These are phyloP conservation scores for Gorilla gorilla DNA, from an alignment of 2,113 vertebrate genomes.

Conservation along the genomic window DNA sequence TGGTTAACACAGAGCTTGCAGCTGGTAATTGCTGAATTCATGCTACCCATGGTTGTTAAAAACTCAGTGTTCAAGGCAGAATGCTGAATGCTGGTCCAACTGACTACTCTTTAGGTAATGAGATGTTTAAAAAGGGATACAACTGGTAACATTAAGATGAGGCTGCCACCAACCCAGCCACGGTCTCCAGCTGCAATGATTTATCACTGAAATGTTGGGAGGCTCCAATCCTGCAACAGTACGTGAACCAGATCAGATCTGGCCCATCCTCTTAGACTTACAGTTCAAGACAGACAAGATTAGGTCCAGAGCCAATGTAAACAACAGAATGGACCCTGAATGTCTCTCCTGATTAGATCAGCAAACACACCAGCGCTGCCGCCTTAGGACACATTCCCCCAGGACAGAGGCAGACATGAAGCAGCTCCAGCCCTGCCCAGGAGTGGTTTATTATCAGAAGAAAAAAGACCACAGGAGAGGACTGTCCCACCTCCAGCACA, in stretches of 20 bases:
- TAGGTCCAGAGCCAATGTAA: slow-evolving; percentile 59
- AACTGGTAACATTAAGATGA: not conserved
- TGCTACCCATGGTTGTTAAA: not conserved
- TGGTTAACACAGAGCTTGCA: not conserved
- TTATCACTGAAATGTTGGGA: not conserved
- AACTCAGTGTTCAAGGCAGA: not conserved
- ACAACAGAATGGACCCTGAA: slow-evolving; percentile 38
- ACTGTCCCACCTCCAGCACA: not conserved
- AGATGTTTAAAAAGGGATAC: not conserved
- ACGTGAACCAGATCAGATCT: slow-evolving; percentile 52
- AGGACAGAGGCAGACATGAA: not conserved
- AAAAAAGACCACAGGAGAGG: not conserved
- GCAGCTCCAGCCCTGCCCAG: not conserved
- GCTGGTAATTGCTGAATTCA: slow-evolving; percentile 28
- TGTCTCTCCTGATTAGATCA: slow-evolving; percentile 67
- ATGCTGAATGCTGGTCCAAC: not conserved
- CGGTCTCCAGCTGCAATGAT: not conserved
- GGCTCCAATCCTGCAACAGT: not conserved
- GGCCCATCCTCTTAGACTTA: slow-evolving; percentile 45
- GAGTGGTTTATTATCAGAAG: not conserved
- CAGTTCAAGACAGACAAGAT: slow-evolving; percentile 55
- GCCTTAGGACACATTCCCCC: not conserved
- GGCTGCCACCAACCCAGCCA: not conserved
- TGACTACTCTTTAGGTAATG: not conserved
- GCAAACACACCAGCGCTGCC: slow-evolving; percentile 33